Conservation (phyloP, 1,140 invertebrate genomes). For the Gonioctena quinquepunctata region DNA sequence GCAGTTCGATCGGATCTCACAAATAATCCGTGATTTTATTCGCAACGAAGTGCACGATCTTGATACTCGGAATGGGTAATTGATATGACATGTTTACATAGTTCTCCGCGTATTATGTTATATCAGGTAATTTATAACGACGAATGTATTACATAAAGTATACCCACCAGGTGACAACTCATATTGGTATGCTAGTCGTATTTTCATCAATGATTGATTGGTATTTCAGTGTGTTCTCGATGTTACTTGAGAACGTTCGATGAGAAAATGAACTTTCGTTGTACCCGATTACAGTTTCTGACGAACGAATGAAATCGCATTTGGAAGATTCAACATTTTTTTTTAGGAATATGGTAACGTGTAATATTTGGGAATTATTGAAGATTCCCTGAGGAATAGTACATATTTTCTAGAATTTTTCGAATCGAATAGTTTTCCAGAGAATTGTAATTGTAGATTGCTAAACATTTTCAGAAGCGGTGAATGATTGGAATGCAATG, state of each 20-base stretch:
- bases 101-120: background rate
- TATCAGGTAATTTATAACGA: background rate
- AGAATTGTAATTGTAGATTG: too few species aligned
- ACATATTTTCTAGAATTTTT: too few species aligned
- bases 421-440: too few species aligned
- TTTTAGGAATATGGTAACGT: too few species aligned
- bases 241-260: background rate
- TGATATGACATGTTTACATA: background rate
- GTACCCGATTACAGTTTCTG: too few species aligned
- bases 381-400: too few species aligned
- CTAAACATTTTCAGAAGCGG: too few species aligned
- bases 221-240: background rate
- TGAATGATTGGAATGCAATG: too few species aligned
- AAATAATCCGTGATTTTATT: background rate
- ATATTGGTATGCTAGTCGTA: background rate
- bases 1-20: background rate
- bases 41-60: background rate
- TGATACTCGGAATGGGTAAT: background rate
- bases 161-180: background rate
- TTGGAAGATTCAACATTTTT: too few species aligned
- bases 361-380: too few species aligned
- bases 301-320: too few species aligned
- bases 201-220: background rate
- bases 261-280: background rate
- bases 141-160: background rate